Conservation (phyloP, 2,888 invertebrate species). For the Brachyopa scutellaris region DNA sequence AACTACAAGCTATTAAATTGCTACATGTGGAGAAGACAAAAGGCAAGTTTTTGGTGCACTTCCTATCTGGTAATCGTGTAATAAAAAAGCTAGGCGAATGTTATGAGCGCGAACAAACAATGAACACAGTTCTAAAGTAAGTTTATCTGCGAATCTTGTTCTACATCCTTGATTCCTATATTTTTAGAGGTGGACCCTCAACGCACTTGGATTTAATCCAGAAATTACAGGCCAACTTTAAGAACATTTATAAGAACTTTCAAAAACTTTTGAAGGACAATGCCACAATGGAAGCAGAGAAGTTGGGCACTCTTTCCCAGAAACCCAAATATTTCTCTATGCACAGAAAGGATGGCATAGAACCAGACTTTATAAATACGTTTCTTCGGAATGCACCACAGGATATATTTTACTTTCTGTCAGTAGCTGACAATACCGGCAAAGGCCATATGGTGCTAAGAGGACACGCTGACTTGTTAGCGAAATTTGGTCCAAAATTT, state of each 20-base stretch:
- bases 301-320: slow-evolving; percentile 83
- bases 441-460: slow-evolving; percentile 83
- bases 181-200: slow-evolving; percentile 86
- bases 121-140: slow-evolving; percentile 89
- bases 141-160: slow-evolving; percentile 73
- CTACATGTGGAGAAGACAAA: slow-evolving; percentile 89
- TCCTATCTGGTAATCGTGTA: slow-evolving; percentile 89
- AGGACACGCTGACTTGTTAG: slow-evolving; percentile 80
- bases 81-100: slow-evolving; percentile 84
- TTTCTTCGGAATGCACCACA: slow-evolving; percentile 85
- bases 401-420: slow-evolving; percentile 86
- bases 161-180: neutral
- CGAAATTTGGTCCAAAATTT: slow-evolving; percentile 83
- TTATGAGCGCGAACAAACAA: slow-evolving; percentile 86
- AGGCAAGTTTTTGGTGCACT: slow-evolving; percentile 85
- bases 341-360: slow-evolving; percentile 88
- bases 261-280: slow-evolving; percentile 87
- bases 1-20: slow-evolving; percentile 87
- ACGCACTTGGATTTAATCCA: slow-evolving; percentile 88
- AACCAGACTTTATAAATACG: slow-evolving; percentile 88
- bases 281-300: slow-evolving; percentile 86
- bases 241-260: slow-evolving; percentile 85
- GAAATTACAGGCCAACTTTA: slow-evolving; percentile 88
- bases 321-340: slow-evolving; percentile 85
- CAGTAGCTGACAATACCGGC: slow-evolving; percentile 86